Evolutionary conservation across 2,797 vertebrate genomes (phyloP).

Genomic region (Liasis olivaceus): DNA sequence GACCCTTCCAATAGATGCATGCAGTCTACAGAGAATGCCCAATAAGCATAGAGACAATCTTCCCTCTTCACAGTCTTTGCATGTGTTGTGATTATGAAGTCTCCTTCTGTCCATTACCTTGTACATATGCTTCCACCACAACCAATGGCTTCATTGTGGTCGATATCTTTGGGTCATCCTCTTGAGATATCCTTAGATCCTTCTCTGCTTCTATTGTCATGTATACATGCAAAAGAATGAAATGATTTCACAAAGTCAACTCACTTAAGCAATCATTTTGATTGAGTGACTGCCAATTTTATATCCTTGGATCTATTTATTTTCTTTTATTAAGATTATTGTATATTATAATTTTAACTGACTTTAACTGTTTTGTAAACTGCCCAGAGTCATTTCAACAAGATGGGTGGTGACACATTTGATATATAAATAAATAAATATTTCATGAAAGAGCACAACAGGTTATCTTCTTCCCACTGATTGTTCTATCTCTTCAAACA

Average conservation of each 20-base stretch:
- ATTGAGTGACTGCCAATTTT: too few relatives aligned
- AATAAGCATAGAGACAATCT: not conserved
- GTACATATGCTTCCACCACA: not conserved
- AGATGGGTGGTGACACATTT: too few relatives aligned
- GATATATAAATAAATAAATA: too few relatives aligned
- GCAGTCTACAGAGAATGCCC: not conserved
- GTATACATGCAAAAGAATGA: not conserved
- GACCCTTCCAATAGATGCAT: not conserved
- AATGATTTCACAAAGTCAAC: not conserved
- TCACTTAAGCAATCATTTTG: not conserved
- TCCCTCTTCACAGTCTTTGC: not conserved
- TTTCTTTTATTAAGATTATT: too few relatives aligned
- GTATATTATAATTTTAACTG: too few relatives aligned
- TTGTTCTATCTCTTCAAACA: not conserved
- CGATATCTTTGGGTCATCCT: not conserved
- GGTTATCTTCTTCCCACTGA: not conserved
- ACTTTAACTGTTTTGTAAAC: too few relatives aligned
- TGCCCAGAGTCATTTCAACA: too few relatives aligned
- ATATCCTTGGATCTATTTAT: too few relatives aligned
- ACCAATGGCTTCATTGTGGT: not conserved
- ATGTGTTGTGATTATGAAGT: not conserved
- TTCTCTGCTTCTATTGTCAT: not conserved
- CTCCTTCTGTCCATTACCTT: not conserved
- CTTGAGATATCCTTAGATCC: not conserved
- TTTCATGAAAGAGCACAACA: not conserved